Evolutionary conservation across 64 coral and sea anemone genomes (phyloP), one percentile per base, ranked within the genome.

Genomic region (Actinia equina): DNA sequence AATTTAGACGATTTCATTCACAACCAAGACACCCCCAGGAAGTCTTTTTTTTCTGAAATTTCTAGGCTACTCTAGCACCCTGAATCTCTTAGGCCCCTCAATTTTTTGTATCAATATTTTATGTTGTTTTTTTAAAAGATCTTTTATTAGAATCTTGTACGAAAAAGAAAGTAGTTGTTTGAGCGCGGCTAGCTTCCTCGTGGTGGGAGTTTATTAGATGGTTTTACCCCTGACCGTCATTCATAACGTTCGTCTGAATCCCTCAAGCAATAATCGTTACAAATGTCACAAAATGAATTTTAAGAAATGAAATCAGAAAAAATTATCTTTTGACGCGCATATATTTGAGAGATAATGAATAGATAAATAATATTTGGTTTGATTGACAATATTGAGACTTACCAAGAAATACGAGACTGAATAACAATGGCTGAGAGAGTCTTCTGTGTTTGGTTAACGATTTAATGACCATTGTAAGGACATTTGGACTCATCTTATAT

Each of bases 221-320:
- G 23, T 14, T 74, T 74, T 74, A 74, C 69, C 69, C 69, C 69
- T 74, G 69, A 74, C 69, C 14, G 69, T 9, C 10, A 30, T 14
- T 74, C 69, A 74, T 74, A 74, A 74, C 69, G 7, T 74, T 74
- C 69, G 69, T 74, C 27, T 74, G 27, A 74, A 37, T 74, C 69
- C 69, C 69, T n/a, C 69, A 13, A 37, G 69, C 26, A 9, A 26
- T 71, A 9, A 13, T 37, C 67, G 8, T 71, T 25, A 71, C 23
- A 22, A 7, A 7, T 65, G 22, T 6, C 22, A 65, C 11, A 65
- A 65, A 5, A 19, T 65, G 20, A 6, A 11, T 22, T 23, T 65
- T 1, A 56, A 56, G 2, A 22, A 65, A 74, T 74, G 22, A 8
- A 65, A 65, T 65, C n/a, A n/a, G n/a, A 65, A 74, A 74, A 74